These are phyloP conservation scores for Peucedramus taeniatus DNA, from an alignment of 2,113 vertebrate species.

Conservation along the genomic window DNA sequence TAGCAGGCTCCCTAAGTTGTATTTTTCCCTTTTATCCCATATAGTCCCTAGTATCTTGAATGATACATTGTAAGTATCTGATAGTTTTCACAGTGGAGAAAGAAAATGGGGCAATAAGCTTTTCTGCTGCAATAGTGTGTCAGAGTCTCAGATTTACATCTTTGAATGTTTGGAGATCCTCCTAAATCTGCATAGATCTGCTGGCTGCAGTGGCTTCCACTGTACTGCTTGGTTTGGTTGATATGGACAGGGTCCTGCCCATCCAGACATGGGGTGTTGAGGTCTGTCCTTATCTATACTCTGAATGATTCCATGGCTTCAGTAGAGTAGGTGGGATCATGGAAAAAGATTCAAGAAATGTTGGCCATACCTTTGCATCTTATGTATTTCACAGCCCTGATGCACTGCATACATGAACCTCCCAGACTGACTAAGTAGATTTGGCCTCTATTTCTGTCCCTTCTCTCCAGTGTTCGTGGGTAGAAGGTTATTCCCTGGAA, in stretches of 20 bases:
- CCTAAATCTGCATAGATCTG: rapidly evolving
- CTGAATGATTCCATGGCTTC: background rate
- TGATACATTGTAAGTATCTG: background rate
- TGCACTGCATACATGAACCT: background rate
- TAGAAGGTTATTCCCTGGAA: background rate
- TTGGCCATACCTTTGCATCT: background rate
- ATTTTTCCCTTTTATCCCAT: background rate
- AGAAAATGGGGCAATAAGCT: background rate
- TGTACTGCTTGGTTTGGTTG: background rate
- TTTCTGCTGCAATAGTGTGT: background rate
- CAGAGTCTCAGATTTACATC: background rate
- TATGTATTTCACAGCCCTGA: background rate
- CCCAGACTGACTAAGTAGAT: background rate
- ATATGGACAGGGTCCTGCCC: background rate
- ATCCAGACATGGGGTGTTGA: background rate
- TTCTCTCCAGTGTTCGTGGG: background rate
- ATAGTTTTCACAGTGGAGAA: background rate
- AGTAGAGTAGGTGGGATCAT: background rate
- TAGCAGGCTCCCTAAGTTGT: background rate
- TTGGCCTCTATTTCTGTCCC: background rate
- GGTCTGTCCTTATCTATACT: background rate
- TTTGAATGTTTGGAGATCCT: background rate
- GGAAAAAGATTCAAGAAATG: background rate
- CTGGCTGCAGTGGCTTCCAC: background rate
- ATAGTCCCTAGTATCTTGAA: background rate